phyloP scores from a whole-genome alignment of 92 coral and sea anemone genomes.

The Porites rus region DNA sequence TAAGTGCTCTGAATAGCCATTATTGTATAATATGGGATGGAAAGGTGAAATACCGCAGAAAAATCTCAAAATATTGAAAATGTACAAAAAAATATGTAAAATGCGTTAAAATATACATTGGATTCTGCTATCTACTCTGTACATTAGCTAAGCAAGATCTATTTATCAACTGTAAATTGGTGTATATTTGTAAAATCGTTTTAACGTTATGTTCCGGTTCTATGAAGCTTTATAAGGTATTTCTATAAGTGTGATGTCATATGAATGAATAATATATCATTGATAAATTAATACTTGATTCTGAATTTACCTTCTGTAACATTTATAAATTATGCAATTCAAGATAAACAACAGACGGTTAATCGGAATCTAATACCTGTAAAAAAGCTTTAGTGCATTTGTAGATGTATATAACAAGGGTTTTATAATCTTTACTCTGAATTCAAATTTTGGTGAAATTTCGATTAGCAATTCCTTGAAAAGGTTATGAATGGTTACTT shows the following conservation, averaged over 20 bases:
- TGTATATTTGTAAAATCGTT: constrained; percentile 22
- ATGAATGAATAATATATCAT: not conserved
- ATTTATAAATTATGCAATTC: constrained; percentile 1
- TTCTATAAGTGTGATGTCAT: not conserved
- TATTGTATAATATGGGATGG: constrained; percentile 16
- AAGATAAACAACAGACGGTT: not conserved
- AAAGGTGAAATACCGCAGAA: constrained; percentile 25
- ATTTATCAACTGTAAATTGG: constrained; percentile 34
- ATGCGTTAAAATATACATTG: constrained; percentile 18
- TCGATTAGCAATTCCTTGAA: constrained; percentile 12
- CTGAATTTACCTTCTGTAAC: not conserved
- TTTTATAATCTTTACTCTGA: constrained; percentile 37
- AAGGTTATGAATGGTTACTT: constrained; percentile 28
- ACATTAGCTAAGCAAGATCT: constrained; percentile 16
- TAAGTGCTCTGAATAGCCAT: not conserved
- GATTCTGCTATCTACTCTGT: constrained; percentile 40
- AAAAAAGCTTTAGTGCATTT: constrained; percentile 15
- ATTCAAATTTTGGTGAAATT: constrained; percentile 16
- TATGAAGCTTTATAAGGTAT: constrained; percentile 2
- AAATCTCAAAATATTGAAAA: constrained; percentile 44
- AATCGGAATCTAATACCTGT: not conserved
- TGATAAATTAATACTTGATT: not conserved
- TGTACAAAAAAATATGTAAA: constrained; percentile 54
- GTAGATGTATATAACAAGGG: constrained; percentile 38
- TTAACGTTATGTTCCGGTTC: not conserved